Conservation (phyloP, 2,113 vertebrate genomes). For the Nothobranchius furzeri region DNA sequence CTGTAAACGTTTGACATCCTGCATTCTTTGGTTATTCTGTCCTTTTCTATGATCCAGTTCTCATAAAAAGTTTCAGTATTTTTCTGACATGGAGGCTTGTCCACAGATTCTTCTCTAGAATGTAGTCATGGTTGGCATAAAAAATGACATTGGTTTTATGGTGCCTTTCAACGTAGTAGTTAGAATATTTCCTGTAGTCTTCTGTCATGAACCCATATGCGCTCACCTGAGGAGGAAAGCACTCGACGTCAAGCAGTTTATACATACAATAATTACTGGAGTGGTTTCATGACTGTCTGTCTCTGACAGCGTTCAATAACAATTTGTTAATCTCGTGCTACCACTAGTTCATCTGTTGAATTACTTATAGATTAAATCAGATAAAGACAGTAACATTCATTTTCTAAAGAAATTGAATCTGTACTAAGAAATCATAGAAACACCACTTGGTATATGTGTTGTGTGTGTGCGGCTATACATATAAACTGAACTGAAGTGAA, state of each 20-base stretch:
- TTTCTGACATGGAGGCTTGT: slow-evolving; percentile 81
- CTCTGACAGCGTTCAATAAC: no score
- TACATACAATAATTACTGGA: neutral
- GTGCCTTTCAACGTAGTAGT: slow-evolving; percentile 83
- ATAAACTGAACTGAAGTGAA: no score
- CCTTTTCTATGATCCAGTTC: neutral
- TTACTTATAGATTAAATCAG: no score
- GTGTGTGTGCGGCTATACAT: no score
- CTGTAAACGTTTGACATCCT: no score
- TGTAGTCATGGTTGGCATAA: slow-evolving; percentile 86
- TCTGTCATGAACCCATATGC: slow-evolving; percentile 90
- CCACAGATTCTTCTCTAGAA: slow-evolving; percentile 83
- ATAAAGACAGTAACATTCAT: no score
- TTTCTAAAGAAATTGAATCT: no score
- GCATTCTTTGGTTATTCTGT: neutral
- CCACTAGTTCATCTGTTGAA: no score
- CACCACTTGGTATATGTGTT: no score
- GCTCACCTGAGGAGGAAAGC: slow-evolving; percentile 77
- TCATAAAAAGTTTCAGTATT: slow-evolving; percentile 84
- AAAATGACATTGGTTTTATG: slow-evolving; percentile 73
- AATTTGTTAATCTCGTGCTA: no score
- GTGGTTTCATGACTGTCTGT: neutral
- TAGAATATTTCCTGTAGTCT: slow-evolving; percentile 78
- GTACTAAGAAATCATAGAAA: no score
- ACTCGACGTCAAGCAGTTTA: neutral